These are phyloP conservation scores for Drosophila subpulchrella DNA, from an alignment of 1,140 invertebrate species.

Conservation along the genomic window DNA sequence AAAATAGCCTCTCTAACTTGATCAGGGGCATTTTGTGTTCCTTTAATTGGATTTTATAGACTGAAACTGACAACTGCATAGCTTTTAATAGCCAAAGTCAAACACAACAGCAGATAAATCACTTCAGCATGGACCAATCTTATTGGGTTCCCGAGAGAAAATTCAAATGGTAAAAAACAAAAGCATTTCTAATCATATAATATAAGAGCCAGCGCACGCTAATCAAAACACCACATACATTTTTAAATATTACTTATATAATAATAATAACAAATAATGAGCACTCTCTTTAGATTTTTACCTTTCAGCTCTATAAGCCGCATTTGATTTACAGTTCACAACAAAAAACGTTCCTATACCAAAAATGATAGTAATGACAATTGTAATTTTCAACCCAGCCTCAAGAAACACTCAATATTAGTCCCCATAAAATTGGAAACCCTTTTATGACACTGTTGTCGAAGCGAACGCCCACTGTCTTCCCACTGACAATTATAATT, in stretches of 20 bases:
- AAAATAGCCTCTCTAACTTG: slow-evolving; percentile 8
- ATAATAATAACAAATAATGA: no score
- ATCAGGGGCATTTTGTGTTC: slow-evolving; percentile 5
- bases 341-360: no score
- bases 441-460: not conserved
- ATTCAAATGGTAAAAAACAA: not conserved
- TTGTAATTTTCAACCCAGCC: no score
- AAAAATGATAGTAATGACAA: no score
- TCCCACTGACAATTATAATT: slow-evolving; percentile 3
- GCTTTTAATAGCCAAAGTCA: slow-evolving; percentile 13
- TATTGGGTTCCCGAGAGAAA: not conserved
- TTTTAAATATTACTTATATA: not conserved
- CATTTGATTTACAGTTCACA: no score
- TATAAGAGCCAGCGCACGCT: not conserved
- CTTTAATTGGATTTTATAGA: slow-evolving; percentile 37
- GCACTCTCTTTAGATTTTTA: no score
- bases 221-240: not conserved
- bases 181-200: no score
- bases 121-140: not conserved
- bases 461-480: not conserved
- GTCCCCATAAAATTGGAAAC: not conserved
- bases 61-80: slow-evolving; percentile 9
- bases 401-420: not conserved
- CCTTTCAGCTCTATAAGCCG: no score
- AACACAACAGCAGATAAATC: not conserved